phyloP scores from a whole-genome alignment of 2,888 invertebrate species.

The Leptopterna dolabrata region DNA sequence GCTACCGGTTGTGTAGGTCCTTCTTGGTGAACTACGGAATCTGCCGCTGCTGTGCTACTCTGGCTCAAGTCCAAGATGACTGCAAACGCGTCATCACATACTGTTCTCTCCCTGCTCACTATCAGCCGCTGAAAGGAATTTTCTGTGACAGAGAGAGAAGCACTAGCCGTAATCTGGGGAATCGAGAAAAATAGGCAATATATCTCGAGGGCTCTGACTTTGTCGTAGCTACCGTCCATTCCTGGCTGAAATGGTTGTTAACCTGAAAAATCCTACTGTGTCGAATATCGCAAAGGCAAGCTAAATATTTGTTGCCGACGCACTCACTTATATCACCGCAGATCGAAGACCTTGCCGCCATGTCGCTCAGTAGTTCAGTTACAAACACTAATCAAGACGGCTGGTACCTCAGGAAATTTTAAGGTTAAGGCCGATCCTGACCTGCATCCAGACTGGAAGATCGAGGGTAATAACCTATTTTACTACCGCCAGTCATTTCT shows the following conservation, averaged over 20 bases:
- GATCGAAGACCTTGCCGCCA: too few relatives aligned
- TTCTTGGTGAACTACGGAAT: too few relatives aligned
- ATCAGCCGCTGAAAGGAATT: constrained; percentile 22
- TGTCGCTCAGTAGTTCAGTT: too few relatives aligned
- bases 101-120: too few relatives aligned
- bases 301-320: too few relatives aligned
- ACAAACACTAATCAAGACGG: too few relatives aligned
- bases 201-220: constrained; percentile 20
- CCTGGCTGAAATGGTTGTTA: neutral
- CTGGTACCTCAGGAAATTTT: constrained; percentile 52
- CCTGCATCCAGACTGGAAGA: constrained; percentile 36
- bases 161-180: constrained; percentile 31
- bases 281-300: too few relatives aligned
- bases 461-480: constrained; percentile 5
- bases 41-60: neutral
- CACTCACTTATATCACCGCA: too few relatives aligned
- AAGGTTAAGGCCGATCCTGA: constrained; percentile 28
- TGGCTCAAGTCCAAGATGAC: constrained; percentile 4
- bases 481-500: neutral
- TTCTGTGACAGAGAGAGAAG: neutral
- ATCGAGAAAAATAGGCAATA: too few relatives aligned
- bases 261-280: constrained; percentile 11
- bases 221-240: constrained; percentile 27
- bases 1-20: too few relatives aligned
- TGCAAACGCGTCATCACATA: too few relatives aligned